Conservation (phyloP, 1,140 invertebrate genomes). For the Wasmannia auropunctata region DNA sequence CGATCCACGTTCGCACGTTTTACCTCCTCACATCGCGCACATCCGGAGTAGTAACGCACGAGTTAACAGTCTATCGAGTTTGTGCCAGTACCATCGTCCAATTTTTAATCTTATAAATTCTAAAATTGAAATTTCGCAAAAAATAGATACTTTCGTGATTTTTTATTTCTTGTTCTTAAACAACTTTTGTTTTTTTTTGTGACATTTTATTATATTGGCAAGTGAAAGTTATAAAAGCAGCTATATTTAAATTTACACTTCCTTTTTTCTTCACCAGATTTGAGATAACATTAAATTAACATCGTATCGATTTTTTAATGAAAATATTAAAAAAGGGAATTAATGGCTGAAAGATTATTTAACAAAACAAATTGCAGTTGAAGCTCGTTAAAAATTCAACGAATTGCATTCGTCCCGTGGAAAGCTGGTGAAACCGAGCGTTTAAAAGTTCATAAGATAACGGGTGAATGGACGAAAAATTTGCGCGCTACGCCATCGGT, state of each 20-base stretch:
- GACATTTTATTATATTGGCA: background rate
- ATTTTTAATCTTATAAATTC: background rate
- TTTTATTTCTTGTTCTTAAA: too few relatives aligned
- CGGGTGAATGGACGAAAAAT: background rate
- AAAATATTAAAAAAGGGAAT: background rate
- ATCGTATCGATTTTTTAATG: background rate
- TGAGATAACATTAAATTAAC: background rate
- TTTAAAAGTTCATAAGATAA: slow-evolving; percentile 21
- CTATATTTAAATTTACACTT: background rate
- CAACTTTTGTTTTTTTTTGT: background rate
- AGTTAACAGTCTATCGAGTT: background rate
- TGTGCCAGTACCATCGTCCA: background rate
- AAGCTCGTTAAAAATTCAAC: slow-evolving; percentile 10
- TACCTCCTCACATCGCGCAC: background rate
- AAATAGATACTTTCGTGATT: too few relatives aligned
- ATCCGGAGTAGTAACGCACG: background rate
- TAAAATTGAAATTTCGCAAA: background rate
- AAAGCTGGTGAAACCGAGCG: slow-evolving; percentile 20
- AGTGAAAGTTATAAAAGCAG: background rate
- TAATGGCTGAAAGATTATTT: background rate
- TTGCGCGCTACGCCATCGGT: background rate
- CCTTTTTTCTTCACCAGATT: background rate
- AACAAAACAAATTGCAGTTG: slow-evolving; percentile 3
- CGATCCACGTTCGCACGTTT: background rate
- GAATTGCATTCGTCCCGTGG: background rate